Evolutionary conservation across 2,888 invertebrate species (phyloP), one percentile per base, ranked within the genome.

Genomic region (Eristalis pertinax): DNA sequence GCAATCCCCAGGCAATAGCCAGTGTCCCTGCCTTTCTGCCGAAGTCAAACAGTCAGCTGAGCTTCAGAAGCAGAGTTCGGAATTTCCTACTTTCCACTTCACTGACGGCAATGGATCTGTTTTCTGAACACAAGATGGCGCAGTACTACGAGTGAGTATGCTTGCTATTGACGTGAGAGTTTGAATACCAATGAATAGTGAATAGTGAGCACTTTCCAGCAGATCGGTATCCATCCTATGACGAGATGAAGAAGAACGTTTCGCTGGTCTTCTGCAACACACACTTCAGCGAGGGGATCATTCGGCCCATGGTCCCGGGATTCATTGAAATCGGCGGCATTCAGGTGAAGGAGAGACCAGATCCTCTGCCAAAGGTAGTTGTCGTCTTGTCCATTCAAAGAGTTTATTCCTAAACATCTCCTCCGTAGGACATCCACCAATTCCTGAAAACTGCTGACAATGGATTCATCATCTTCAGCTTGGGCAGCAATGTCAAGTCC

Each of bases 291-390:
- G 90, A 92, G 67, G 92, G 92, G 1, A 89, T 89, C 0, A 84
- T 92, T 0, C 89, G 91, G 38, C 92, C 93, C 0, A 81, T 90
- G 5, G 90, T 92, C 0, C 92, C 93, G 0, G 90, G 89, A 5
- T 77, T 91, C 1, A 89, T 92, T 38, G 92, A 92, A 90, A 90
- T 92, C 26, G 92, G 92, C 0, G 93, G 93, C 1, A 90, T 92
- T 43, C 93, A 93, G 73, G 89, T 92, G n/a, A 92, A 92, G 38
- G 84, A 89, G 13, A 77, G 87, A 50, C 89, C 89, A 2, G 79
- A 89, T 24, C 74, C 84, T 5, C 77, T 91, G 8, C 89, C 91
- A 38, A 69, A 89, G 74, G 91, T 90, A 86, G 86, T 22, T 4
- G 15, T 13, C 26, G 0, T 4, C 26, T 26, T 11, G 26, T n/a